These are phyloP conservation scores for Enteromius unitaeniatus DNA, from an alignment of 2,797 vertebrate species.

Conservation along the genomic window DNA sequence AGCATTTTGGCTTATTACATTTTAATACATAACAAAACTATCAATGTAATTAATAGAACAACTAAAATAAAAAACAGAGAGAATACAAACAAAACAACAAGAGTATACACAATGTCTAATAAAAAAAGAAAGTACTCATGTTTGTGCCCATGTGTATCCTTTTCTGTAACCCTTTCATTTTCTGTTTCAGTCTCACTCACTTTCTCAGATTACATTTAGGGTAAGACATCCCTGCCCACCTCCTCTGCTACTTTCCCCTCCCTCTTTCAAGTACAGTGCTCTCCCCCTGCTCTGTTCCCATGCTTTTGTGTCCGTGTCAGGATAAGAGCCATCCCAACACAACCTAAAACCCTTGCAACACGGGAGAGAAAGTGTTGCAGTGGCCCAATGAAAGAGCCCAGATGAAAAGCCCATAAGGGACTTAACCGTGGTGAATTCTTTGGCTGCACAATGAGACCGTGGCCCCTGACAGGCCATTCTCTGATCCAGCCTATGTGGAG, in stretches of 20 bases:
- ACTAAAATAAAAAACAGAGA: conserved; percentile 7
- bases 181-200: conserved; percentile 17
- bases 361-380: conserved; percentile 50
- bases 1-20: background rate
- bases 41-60: background rate
- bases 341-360: conserved; percentile 61
- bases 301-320: conserved; percentile 64
- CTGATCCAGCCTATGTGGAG: conserved; percentile 63
- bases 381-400: conserved; percentile 48
- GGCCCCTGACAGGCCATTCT: conserved; percentile 65
- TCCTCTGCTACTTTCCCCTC: conserved; percentile 25
- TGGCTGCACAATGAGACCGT: conserved; percentile 62
- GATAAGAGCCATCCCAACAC: conserved; percentile 60
- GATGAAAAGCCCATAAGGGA: conserved; percentile 60
- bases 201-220: conserved; percentile 51
- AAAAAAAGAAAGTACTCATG: background rate
- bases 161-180: background rate
- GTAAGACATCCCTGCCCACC: background rate
- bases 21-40: background rate
- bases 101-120: background rate
- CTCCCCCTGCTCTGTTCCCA: conserved; percentile 41
- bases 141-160: conserved; percentile 2
- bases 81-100: background rate
- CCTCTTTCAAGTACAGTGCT: conserved; percentile 41
- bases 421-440: conserved; percentile 65